Base-by-base conservation (phyloP, 2,888 invertebrate genomes). In the Resseliella maxima region DNA sequence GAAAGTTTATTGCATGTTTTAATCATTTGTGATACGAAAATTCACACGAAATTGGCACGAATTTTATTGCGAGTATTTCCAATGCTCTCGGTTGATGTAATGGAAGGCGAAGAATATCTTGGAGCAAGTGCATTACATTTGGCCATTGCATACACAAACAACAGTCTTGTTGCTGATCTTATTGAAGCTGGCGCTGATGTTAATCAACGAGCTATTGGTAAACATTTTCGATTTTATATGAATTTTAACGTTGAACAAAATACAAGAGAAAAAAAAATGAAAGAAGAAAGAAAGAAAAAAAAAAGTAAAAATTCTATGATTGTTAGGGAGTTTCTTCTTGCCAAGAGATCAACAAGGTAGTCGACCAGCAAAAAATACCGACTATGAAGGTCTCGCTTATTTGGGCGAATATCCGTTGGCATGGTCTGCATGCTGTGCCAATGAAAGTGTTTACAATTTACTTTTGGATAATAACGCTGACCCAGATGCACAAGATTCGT, bases 401-500 rank as follows among this genome's bases (percentile, higher is more conserved):
- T 94, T 99, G 87, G 99, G 99, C 0, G 99, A 99, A 90, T 99
- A 97, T 85, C 99, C 99, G 0, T 91, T 99, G 86, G 96, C 99
- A 0, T 99, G 99, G 97, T 97, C 99, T 0, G 99, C 99, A 0
- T 99, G 99, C 90, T 97, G 98, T 90, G 97, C 98, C 87, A 98
- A 98, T 90, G 98, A 99, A 91, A 97, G 98, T 86, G 98, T 98
- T 18, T 99, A 99, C 90, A 99, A 99, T 92, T 93, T 98, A 87
- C 93, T 99, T 0, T 92, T 99, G 86, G 98, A 98, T 89, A 94
- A 94, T 85, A 98, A 96, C 0, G 98, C 99, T 0, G 95, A 99
- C 91, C 99, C 99, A 0, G 98, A 99, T 90, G 93, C 95, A n/a
- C 96, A 97, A 90, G 99, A 99, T 90, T 94, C 96, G 0, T 99